Base-by-base conservation (phyloP, 1,140 invertebrate genomes). In the Akabosia matsudoensis region DNA sequence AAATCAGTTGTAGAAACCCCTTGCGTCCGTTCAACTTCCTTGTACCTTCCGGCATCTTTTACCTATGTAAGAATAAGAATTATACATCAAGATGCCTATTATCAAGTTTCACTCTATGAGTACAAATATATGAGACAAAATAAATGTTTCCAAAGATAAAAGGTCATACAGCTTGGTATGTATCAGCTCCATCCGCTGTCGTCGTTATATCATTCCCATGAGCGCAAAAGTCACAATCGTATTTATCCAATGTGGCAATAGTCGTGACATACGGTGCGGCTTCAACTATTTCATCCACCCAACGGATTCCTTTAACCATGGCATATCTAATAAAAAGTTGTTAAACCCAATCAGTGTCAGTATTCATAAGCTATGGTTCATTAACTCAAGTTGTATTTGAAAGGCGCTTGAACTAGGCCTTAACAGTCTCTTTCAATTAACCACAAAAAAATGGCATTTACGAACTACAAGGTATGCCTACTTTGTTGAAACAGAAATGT, bases 251-350 rank as follows among this genome's bases (percentile, higher is more conserved):
- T 3, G 88, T 90, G 79, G 90, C 89, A 26, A 90, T 82, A 1
- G 88, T 89, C 24, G 90, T 91, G 14, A 89, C 87, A 84, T 91
- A 91, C 10, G 90, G 90, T 1, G 90, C 90, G 81, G 83, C 85
- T 84, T 91, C 88, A 31, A 91, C 85, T 22, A 90, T 87, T 83
- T 91, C 88, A 84, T 91, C 90, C 18, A 91, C 90, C 90, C 90
- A 91, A 83, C 91, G 91, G 67, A 91, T 91, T 13, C 88, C 89
- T 75, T 87, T 82, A 30, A 91, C 88, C 89, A 91, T 90, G 81
- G 88, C 87, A 82, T 91, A 91, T 45, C 83, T 83, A 75, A 16
- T 13, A 24, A 45, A 45, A 45, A n/a, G n/a, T n/a, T n/a, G n/a
- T n/a, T n/a, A n/a, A n/a, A n/a, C n/a, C n/a, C n/a, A n/a, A n/a